Evolutionary conservation across 2,797 vertebrate genomes (phyloP), one percentile per base, ranked within the genome.

Genomic region (Morelia viridis): DNA sequence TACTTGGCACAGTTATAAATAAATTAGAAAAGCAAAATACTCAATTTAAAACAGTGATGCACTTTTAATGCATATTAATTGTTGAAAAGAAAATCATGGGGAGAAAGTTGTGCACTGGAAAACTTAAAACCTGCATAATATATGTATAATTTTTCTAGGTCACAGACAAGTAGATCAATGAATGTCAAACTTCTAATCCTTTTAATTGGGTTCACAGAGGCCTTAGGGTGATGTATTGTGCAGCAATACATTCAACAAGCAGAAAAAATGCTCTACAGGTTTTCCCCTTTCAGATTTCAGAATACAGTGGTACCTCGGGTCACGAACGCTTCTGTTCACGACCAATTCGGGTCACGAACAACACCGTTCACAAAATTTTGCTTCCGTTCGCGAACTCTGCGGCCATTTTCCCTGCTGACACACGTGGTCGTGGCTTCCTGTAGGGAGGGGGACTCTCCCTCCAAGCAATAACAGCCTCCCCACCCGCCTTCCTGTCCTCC

Each of bases 1-100:
- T 97, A 97, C 97, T 98, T 98, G 98, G 98, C 98, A 98, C 98
- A 98, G 96, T 98, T 98, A 98, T 98, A 98, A 98, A 98, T 98
- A 97, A 97, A 97, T 97, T 97, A 92, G 97, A 97, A 98, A 96
- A 93, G 94, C 96, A 97, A 97, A 97, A 96, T 95, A 92, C 94
- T 97, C 97, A 97, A 97, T 96, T 97, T 97, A 97, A 97, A 97
- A 97, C 94, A 96, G 96, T 96, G 96, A 97, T 96, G 95, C 92
- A 95, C 94, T 97, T 97, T 97, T 96, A 80, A 97, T 64, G 86
- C 92, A 95, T 96, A 96, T 95, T 96, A 97, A 95, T 94, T 94
- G 92, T 92, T 90, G 96, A 96, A 96, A 96, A 95, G 91, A 92
- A 95, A 94, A 93, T 88, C 88, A 9, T 28, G 31, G 24, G 15